Evolutionary conservation across 2,797 vertebrate genomes (phyloP).

Genomic region (Eulemur albifrons): DNA sequence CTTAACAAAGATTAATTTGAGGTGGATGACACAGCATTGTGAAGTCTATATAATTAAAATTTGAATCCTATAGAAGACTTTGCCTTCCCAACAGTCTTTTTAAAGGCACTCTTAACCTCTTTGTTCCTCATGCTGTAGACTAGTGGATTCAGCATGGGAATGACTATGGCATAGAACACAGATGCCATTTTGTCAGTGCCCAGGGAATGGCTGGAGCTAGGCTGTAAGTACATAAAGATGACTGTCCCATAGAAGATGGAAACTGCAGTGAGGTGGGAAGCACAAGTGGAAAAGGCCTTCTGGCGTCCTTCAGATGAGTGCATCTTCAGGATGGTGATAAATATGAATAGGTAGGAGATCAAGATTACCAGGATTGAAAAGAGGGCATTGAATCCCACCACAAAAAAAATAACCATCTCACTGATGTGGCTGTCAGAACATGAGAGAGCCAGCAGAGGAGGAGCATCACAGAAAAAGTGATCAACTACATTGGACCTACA

Average conservation of each 20-base stretch:
- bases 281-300: slow-evolving; percentile 81
- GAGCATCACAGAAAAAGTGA: slow-evolving; percentile 83
- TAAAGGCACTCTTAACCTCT: slow-evolving; percentile 77
- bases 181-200: slow-evolving; percentile 76
- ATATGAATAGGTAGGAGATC: slow-evolving; percentile 77
- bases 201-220: slow-evolving; percentile 72
- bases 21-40: not conserved
- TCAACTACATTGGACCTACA: slow-evolving; percentile 73
- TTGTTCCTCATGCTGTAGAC: slow-evolving; percentile 81
- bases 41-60: slow-evolving; percentile 1
- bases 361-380: slow-evolving; percentile 51
- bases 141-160: slow-evolving; percentile 83
- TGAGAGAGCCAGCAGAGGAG: slow-evolving; percentile 75
- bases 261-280: slow-evolving; percentile 78
- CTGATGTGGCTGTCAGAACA: slow-evolving; percentile 72
- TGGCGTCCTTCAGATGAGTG: slow-evolving; percentile 68
- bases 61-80: not conserved
- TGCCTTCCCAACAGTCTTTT: slow-evolving; percentile 39
- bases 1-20: not conserved
- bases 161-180: slow-evolving; percentile 75
- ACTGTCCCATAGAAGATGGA: slow-evolving; percentile 80
- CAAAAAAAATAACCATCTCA: slow-evolving; percentile 69
- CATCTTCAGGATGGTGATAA: slow-evolving; percentile 71
- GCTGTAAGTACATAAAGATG: slow-evolving; percentile 80
- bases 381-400: slow-evolving; percentile 69